Conservation (phyloP, 2,797 vertebrate genomes). For the Sphenopsis melanotis region DNA sequence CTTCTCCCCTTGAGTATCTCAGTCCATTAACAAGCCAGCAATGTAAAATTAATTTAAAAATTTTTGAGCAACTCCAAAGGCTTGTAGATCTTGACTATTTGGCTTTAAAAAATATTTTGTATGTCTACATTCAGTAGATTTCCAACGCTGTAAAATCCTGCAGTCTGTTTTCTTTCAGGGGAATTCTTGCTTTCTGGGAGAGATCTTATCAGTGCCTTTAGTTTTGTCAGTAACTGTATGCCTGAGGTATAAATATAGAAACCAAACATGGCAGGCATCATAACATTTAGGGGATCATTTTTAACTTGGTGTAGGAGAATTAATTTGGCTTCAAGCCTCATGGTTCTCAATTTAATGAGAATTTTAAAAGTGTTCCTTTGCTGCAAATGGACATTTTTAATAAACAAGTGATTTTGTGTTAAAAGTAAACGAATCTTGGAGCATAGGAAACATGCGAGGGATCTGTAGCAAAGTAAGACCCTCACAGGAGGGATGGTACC, state of each 20-base stretch:
- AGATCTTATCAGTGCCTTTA: not conserved
- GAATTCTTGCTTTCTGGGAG: not conserved
- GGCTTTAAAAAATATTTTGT: not conserved
- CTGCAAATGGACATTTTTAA: not conserved
- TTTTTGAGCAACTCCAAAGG: not conserved
- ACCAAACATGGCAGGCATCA: slow-evolving; percentile 4
- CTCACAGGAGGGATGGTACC: not conserved
- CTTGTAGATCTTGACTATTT: not conserved
- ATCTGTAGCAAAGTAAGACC: not conserved
- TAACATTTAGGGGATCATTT: slow-evolving; percentile 5
- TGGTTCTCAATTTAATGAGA: slow-evolving; percentile 30
- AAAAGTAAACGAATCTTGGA: not conserved
- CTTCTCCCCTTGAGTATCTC: not conserved
- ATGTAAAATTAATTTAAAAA: not conserved
- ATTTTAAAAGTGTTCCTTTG: not conserved
- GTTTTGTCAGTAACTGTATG: slow-evolving; percentile 11
- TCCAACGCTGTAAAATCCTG: not conserved
- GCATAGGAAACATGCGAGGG: not conserved
- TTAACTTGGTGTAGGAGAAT: slow-evolving; percentile 11
- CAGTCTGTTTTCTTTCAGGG: not conserved
- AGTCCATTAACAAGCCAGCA: not conserved
- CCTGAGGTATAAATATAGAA: slow-evolving; percentile 18
- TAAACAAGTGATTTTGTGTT: slow-evolving; percentile 6
- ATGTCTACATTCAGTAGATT: not conserved
- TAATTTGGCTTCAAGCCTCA: slow-evolving; percentile 22